phyloP scores from a whole-genome alignment of 1,140 invertebrate genomes.

The Megathymus violae region DNA sequence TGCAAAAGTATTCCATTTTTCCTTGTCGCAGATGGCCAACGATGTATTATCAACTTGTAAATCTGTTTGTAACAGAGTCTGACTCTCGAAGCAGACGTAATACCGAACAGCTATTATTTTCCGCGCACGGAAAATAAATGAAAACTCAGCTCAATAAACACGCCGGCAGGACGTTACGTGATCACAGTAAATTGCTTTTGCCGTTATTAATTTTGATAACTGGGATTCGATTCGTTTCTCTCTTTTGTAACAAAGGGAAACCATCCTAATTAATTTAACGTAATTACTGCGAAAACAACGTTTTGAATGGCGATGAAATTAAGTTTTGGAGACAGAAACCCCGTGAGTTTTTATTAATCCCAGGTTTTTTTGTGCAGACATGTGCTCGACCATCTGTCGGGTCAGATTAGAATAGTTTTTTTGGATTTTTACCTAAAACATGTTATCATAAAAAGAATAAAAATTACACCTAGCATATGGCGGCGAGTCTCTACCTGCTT shows the following conservation, averaged over 20 bases:
- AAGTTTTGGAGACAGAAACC: conserved; percentile 48
- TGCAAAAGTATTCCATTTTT: too few species aligned
- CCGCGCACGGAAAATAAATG: conserved; percentile 64
- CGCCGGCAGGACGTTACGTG: conserved; percentile 77
- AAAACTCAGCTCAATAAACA: conserved; percentile 74
- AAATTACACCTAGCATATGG: conserved; percentile 81
- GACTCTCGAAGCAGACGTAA: conserved; percentile 2
- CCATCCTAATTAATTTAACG: conserved; percentile 78
- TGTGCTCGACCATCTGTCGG: conserved; percentile 76
- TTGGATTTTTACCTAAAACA: conserved; percentile 74
- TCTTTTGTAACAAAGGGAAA: conserved; percentile 83
- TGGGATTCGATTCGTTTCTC: conserved; percentile 82
- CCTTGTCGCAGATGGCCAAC: not conserved
- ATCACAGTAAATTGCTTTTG: conserved; percentile 80
- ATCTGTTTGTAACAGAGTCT: not conserved
- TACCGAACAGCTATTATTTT: conserved; percentile 51
- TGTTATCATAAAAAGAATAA: conserved; percentile 72
- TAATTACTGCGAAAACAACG: conserved; percentile 59
- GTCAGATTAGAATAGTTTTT: conserved; percentile 78
- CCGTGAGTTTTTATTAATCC: conserved; percentile 40
- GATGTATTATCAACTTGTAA: not conserved
- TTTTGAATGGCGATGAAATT: conserved; percentile 55
- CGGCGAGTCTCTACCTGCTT: conserved; percentile 76
- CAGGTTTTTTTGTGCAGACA: conserved; percentile 64
- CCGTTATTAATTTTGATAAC: conserved; percentile 83